These are phyloP conservation scores for Cryptophagus acutangulus DNA, from an alignment of 2,888 invertebrate genomes.

Conservation along the genomic window DNA sequence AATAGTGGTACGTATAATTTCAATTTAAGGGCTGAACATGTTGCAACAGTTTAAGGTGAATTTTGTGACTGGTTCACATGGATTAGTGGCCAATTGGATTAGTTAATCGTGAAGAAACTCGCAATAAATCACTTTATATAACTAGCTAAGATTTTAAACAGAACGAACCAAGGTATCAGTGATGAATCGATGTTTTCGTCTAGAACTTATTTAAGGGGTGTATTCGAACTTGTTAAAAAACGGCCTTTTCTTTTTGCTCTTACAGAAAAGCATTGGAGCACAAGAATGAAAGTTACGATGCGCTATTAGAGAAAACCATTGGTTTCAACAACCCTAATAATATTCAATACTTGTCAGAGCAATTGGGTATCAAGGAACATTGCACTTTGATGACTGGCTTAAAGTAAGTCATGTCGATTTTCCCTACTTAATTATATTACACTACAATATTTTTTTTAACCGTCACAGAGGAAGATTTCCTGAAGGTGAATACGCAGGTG, in stretches of 20 bases:
- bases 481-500: slow-evolving; percentile 74
- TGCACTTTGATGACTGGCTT: slow-evolving; percentile 66
- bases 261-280: slow-evolving; percentile 74
- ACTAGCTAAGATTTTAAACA: too few species aligned
- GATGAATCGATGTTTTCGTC: too few species aligned
- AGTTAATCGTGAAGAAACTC: too few species aligned
- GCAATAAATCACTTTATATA: too few species aligned
- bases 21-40: too few species aligned
- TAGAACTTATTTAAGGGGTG: too few species aligned
- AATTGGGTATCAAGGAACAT: slow-evolving; percentile 67
- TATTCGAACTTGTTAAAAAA: slow-evolving; percentile 4
- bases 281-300: slow-evolving; percentile 75
- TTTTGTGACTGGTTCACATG: too few species aligned
- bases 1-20: too few species aligned
- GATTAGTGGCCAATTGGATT: too few species aligned
- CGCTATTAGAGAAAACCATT: slow-evolving; percentile 73
- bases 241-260: slow-evolving; percentile 30
- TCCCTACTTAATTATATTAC: neutral
- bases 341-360: slow-evolving; percentile 73
- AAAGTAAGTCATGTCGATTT: slow-evolving; percentile 56
- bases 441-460: slow-evolving; percentile 3
- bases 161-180: too few species aligned
- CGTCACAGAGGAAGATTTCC: slow-evolving; percentile 65
- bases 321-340: slow-evolving; percentile 88
- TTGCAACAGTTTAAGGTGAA: too few species aligned